Base-by-base conservation (phyloP, 2,797 vertebrate species). In the Melanotaenia trifasciata region DNA sequence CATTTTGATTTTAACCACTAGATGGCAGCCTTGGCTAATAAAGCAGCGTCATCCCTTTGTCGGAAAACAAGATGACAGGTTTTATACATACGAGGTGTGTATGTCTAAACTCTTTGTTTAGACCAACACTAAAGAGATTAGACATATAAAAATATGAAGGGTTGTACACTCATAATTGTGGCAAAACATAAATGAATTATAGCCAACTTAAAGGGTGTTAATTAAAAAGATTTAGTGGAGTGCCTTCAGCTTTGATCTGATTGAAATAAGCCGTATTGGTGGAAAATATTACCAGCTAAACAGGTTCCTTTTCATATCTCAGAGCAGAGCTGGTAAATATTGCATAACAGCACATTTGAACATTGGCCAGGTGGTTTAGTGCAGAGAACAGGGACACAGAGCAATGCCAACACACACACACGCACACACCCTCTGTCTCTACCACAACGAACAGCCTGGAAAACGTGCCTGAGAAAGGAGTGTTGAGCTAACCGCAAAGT, bases 331-430 rank as follows among this genome's bases (percentile, higher is more conserved):
- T 54, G 78, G 79, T 76, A 71, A 80, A 82, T 84, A 78, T 90
- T 88, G 74, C 76, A 81, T 88, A 88, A 88, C 67, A 26, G 8
- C 62, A 51, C 67, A 69, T 51, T 76, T 89, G 84, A 83, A 78
- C 75, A n/a, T 64, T 75, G 64, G 51, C 74, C 80, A 75, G 79
- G 70, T 64, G 84, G 64, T 80, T 70, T 13, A 32, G 70, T n/a
- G 50, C 36, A 60, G 22, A 65, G 70, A 77, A 68, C 64, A 76
- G 60, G 70, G 32, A 84, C 67, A 64, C 16, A 64, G 40, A 67
- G 35, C 33, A 14, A 32, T 72, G 79, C 60, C 75, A 79, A 30
- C 67, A 76, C 68, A 53, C 67, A 28, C 33, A 24, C 67, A 28
- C 22, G 28, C 67, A 78, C 68, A 47, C 67, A 22, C 33, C 26